Conservation (phyloP, 2,113 vertebrate genomes). For the Psophia crepitans region DNA sequence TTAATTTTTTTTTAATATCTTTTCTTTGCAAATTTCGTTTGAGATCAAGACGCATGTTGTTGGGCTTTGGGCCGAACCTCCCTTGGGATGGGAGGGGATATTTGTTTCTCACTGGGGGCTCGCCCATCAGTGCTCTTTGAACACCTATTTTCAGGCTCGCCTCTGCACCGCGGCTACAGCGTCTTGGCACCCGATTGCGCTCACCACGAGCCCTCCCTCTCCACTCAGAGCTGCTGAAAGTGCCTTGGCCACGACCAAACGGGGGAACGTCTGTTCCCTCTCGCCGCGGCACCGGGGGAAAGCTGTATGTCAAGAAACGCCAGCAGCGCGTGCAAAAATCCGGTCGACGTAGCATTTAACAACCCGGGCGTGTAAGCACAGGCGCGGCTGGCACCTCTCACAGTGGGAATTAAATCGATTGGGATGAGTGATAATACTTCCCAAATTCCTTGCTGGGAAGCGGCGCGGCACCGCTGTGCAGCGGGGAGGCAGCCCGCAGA, state of each 20-base stretch:
- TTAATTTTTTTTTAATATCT: background rate
- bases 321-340: fast-evolving
- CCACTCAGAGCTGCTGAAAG: background rate
- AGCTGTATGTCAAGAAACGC: background rate
- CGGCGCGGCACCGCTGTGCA: fast-evolving
- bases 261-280: background rate
- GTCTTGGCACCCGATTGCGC: background rate
- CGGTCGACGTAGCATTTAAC: fast-evolving
- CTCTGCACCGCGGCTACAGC: fast-evolving
- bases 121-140: background rate
- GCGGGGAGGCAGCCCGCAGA: background rate
- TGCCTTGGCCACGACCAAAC: background rate
- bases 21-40: background rate
- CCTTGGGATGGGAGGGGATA: background rate
- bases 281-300: background rate
- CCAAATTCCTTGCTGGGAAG: background rate
- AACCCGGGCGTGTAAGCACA: fast-evolving
- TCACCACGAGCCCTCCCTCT: background rate
- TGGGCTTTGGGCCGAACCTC: background rate
- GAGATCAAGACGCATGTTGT: background rate
- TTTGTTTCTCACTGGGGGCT: background rate
- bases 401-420: background rate
- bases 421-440: background rate
- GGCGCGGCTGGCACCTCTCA: fast-evolving
- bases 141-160: background rate